Evolutionary conservation across 2,113 vertebrate genomes (phyloP), one percentile per base, ranked within the genome.

Genomic region (Meleagris gallopavo): DNA sequence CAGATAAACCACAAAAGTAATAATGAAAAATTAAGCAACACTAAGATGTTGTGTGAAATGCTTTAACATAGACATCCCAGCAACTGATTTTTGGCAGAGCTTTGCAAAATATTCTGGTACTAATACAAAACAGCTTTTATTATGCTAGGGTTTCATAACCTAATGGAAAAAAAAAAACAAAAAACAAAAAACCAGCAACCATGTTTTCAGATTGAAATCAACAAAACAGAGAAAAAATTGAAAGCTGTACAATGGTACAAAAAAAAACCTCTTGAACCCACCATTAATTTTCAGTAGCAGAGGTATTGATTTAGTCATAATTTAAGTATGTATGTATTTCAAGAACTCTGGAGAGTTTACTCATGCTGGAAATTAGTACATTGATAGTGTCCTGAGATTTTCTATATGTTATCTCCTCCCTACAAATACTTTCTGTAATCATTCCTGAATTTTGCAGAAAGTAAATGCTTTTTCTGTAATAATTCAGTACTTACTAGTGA

Each of bases 301-400:
- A 90, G 43, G 67, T 72, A 94, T 57, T 82, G 80, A 88, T 81
- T 83, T 80, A 87, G 40, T 76, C 67, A 58, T 41, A 90, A 93
- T 66, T 89, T n/a, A 92, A 96, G 86, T 58, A 69, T 81, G 38
- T 80, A 87, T 88, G 86, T 30, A 17, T 87, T 61, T 77, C 74
- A 89, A 78, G 77, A 71, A 9, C 50, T 89, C 87, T 38, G 60
- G 45, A 72, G 86, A 85, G 60, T 73, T 91, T 27, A 78, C 60
- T 93, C 74, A 71, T 80, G 65, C 75, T 94, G 81, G 81, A 94
- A 94, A 94, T 94, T 82, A 86, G 54, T 43, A 54, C 69, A 92
- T 69, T 86, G 43, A 92, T 95, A 71, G 86, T 24, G 27, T 48
- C 88, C 54, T 88, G 27, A 91, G 80, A 81, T 60, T 84, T 72